Percentiles rank a stretch among this genome's conserved stretches.
These are phyloP conservation scores for Camptogramma bilineatum DNA, from an alignment of 2,888 invertebrate genomes.

Conservation along the genomic window DNA sequence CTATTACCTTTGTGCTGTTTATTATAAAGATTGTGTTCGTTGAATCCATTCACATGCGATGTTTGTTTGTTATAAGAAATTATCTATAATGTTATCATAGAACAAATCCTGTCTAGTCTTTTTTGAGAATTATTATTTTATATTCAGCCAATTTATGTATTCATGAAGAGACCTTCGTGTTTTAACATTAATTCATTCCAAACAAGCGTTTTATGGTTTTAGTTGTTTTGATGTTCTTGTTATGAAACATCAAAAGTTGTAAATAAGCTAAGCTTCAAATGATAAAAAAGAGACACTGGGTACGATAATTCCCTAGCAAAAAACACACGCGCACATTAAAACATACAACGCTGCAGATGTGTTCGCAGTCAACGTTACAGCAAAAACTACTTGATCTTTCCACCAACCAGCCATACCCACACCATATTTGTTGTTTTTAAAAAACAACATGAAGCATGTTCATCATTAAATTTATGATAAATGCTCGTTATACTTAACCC, in stretches of 20 bases:
- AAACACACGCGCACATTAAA: constrained; percentile 61
- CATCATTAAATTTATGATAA: neutral
- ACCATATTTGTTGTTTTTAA: constrained; percentile 22
- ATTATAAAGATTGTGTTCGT: constrained; percentile 20
- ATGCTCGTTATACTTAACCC: neutral
- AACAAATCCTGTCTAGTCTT: too few species aligned
- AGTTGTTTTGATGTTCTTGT: constrained; percentile 5
- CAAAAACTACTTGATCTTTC: constrained; percentile 66
- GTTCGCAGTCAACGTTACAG: constrained; percentile 71
- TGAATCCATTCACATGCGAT: constrained; percentile 3
- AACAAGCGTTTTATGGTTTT: constrained; percentile 12
- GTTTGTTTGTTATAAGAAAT: neutral
- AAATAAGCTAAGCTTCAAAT: constrained; percentile 47
- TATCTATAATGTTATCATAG: too few species aligned
- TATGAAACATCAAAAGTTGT: neutral
- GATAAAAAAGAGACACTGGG: constrained; percentile 49
- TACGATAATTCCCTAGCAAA: constrained; percentile 57
- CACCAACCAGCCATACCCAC: constrained; percentile 34
- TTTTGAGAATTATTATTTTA: too few species aligned
- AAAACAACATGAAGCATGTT: neutral
- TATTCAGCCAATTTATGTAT: neutral
- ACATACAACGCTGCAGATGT: constrained; percentile 73
- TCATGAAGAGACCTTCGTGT: neutral
- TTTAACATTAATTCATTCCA: constrained; percentile 9
- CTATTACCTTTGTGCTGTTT: constrained; percentile 31